phyloP scores from a whole-genome alignment of 2,797 vertebrate genomes.

The Picus viridis region DNA sequence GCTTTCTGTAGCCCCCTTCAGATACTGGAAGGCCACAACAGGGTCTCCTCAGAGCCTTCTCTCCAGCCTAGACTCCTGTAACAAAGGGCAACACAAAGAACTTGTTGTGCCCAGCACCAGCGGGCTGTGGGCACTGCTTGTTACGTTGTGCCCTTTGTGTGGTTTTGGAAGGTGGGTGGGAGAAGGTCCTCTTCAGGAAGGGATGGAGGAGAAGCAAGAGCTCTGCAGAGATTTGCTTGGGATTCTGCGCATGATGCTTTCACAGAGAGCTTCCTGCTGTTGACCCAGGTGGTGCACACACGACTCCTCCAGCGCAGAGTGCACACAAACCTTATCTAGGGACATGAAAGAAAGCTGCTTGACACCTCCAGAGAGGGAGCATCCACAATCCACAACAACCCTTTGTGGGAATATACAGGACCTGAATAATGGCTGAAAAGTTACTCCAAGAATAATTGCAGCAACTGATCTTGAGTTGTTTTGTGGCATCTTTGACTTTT shows the following conservation, averaged over 20 bases:
- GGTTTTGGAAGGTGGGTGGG: neutral
- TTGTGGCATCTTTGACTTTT: no score
- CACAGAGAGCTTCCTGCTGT: slow-evolving; percentile 26
- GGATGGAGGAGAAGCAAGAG: neutral
- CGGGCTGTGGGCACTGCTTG: accelerated
- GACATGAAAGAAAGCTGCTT: slow-evolving; percentile 74
- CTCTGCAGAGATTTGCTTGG: neutral
- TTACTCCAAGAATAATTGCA: no score
- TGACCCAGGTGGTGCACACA: slow-evolving; percentile 62
- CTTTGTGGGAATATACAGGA: no score
- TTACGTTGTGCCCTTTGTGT: neutral
- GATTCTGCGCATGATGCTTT: neutral
- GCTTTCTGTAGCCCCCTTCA: no score
- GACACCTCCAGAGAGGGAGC: neutral
- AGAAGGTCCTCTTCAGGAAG: neutral
- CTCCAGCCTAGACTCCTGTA: no score
- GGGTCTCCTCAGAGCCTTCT: no score
- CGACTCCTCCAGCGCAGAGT: slow-evolving; percentile 52
- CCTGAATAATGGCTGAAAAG: no score
- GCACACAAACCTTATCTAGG: slow-evolving; percentile 66
- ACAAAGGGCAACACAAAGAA: no score
- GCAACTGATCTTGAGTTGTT: no score
- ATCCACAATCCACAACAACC: no score
- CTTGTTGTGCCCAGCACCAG: accelerated
- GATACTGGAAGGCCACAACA: no score